A percentile compares a stretch with the other conserved stretches of the same genome.
phyloP scores from a whole-genome alignment of 1,140 invertebrate genomes.

The Hyles euphorbiae region DNA sequence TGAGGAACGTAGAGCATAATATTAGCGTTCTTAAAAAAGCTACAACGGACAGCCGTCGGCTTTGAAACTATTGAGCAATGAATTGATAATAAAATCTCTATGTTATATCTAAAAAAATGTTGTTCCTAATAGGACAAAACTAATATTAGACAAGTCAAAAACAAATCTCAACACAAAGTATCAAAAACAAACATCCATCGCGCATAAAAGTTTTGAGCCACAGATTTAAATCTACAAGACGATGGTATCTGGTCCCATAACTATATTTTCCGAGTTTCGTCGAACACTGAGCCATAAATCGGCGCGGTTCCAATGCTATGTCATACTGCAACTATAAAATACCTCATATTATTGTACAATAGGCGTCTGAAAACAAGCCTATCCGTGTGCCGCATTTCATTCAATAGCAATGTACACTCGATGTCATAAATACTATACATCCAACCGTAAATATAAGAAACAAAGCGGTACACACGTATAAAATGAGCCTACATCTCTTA shows the following conservation, averaged over 20 bases:
- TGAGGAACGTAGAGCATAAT: too few relatives aligned
- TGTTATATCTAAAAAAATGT: too few relatives aligned
- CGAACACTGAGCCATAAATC: not conserved
- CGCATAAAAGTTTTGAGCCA: not conserved
- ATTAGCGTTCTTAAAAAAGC: too few relatives aligned
- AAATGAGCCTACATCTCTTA: constrained; percentile 70
- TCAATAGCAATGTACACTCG: constrained; percentile 46
- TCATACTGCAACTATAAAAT: not conserved
- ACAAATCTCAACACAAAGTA: too few relatives aligned
- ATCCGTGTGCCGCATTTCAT: constrained; percentile 40
- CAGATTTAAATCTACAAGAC: not conserved
- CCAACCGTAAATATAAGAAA: constrained; percentile 68
- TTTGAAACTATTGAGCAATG: too few relatives aligned
- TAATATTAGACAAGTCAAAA: too few relatives aligned
- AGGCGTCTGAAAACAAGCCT: constrained; percentile 59
- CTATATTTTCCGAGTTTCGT: not conserved
- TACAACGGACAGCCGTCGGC: too few relatives aligned
- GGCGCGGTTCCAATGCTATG: constrained; percentile 1
- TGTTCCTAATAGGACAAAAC: too few relatives aligned
- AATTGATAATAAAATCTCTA: too few relatives aligned
- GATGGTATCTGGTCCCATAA: not conserved
- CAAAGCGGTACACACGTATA: constrained; percentile 73
- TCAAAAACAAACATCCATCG: too few relatives aligned
- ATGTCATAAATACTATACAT: constrained; percentile 66
- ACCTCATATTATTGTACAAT: constrained; percentile 41